Percentiles rank a stretch among this genome's conserved stretches.
phyloP scores from a whole-genome alignment of 2,113 vertebrate genomes.

The Phaethon lepturus region DNA sequence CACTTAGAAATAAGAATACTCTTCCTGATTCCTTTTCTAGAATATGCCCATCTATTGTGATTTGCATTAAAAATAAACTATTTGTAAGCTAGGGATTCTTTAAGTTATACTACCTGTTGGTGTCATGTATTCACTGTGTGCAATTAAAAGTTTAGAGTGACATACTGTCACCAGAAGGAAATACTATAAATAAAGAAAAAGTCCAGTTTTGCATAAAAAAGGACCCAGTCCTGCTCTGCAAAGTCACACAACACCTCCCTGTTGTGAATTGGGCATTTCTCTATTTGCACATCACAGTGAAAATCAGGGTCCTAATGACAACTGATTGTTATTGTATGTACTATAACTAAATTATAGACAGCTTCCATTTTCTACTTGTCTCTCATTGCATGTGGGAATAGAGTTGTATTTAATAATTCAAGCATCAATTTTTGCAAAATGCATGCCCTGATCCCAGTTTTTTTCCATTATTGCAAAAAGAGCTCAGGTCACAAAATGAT shows the following conservation, averaged over 20 bases:
- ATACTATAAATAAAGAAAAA: neutral
- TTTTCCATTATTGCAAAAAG: neutral
- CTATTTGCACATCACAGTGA: neutral
- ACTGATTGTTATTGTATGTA: constrained; percentile 50
- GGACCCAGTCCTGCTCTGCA: neutral
- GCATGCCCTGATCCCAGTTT: neutral
- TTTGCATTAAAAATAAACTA: neutral
- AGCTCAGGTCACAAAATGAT: neutral
- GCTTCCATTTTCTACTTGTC: constrained; percentile 37
- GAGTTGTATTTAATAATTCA: constrained; percentile 45
- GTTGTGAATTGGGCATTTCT: neutral
- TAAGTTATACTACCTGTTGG: neutral
- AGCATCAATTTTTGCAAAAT: constrained; percentile 27
- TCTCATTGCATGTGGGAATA: neutral
- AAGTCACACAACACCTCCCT: neutral
- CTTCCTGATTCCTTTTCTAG: neutral
- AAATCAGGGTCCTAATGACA: constrained; percentile 7
- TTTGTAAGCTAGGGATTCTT: neutral
- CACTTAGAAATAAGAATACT: neutral
- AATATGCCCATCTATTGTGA: neutral
- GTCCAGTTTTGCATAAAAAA: neutral
- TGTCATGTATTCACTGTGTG: neutral
- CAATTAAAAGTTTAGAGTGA: neutral
- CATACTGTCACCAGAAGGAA: neutral
- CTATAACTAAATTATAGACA: constrained; percentile 39